Evolutionary conservation across 2,888 invertebrate species (phyloP), one percentile per base, ranked within the genome.

Genomic region (Nomada fabriciana): DNA sequence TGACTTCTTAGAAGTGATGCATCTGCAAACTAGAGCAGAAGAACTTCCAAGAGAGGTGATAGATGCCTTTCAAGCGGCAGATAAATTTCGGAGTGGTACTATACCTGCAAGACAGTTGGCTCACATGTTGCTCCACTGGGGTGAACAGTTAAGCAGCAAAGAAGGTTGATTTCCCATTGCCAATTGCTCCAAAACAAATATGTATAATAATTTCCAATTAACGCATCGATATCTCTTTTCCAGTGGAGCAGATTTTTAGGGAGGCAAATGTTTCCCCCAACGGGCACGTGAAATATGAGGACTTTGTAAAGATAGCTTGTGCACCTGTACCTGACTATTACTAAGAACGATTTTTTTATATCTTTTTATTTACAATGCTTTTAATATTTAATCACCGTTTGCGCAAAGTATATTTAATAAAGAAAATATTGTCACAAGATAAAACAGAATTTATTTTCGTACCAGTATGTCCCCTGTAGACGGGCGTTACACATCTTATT

Each of bases 1-100:
- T 0, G 98, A 98, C 91, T 99, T 99, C 92, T 94, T 99, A 64
- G 98, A 99, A 92, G 97, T 98, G 1, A 98, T 99, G 98, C 98
- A 99, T 92, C 96, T 97, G 74, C 98, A 99, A 93, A 97, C 97
- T 43, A 95, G 95, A 92, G 97, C 97, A 9, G 98, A 98, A 92
- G 97, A 98, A 90, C 94, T 98, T 18, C 97, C 98, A 0, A 96
- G 95, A 89, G 98, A 98, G 95, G 97, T 98, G 0, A 96, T 98
- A 68, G 97, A 97, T 69, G 99, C 98, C 0, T 99, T 99, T 94
- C 96, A 96, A 92, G 98, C 98, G 0, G 98, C 97, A 13, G 99
- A 98, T 94, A 94, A 95, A 0, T 95, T 95, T 13, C 96, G 96
- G 85, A 96, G 95, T 74, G 97, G 97, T 0, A 95, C 95, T 1